phyloP scores from a whole-genome alignment of 2,888 invertebrate genomes.

The Lochmaea crataegi region DNA sequence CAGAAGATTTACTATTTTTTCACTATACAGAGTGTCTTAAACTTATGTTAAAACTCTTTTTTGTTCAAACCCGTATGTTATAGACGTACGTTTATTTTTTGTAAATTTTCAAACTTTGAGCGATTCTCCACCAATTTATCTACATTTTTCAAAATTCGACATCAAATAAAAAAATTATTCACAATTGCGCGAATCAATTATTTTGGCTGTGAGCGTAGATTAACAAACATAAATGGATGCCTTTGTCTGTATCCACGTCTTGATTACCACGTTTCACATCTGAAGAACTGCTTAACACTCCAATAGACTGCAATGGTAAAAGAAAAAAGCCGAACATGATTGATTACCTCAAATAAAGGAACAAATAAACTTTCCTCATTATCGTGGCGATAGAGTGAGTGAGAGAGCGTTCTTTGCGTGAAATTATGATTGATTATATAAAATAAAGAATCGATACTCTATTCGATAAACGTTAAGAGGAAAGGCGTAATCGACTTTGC shows the following conservation, averaged over 20 bases:
- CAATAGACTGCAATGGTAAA: background rate
- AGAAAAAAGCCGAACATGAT: constrained; percentile 17
- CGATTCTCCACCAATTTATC: no score
- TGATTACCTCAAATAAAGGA: constrained; percentile 22
- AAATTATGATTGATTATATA: constrained; percentile 26
- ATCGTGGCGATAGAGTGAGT: constrained; percentile 1
- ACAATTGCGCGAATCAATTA: no score
- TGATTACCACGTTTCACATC: background rate
- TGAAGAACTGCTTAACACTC: constrained; percentile 1
- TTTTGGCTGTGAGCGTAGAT: background rate
- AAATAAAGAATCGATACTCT: constrained; percentile 8
- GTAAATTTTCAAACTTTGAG: no score
- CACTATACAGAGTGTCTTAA: no score
- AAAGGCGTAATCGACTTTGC: background rate
- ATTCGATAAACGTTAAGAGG: background rate
- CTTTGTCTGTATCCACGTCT: background rate
- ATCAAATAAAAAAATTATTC: no score
- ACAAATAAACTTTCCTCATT: constrained; percentile 27
- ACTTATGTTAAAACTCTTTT: no score
- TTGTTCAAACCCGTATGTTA: no score
- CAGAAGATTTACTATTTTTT: no score
- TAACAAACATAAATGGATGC: background rate
- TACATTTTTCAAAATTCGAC: no score
- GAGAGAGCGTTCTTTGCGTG: constrained; percentile 4
- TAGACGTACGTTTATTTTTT: no score